Conservation (phyloP, 2,113 vertebrate genomes). For the Halcyon senegalensis region DNA sequence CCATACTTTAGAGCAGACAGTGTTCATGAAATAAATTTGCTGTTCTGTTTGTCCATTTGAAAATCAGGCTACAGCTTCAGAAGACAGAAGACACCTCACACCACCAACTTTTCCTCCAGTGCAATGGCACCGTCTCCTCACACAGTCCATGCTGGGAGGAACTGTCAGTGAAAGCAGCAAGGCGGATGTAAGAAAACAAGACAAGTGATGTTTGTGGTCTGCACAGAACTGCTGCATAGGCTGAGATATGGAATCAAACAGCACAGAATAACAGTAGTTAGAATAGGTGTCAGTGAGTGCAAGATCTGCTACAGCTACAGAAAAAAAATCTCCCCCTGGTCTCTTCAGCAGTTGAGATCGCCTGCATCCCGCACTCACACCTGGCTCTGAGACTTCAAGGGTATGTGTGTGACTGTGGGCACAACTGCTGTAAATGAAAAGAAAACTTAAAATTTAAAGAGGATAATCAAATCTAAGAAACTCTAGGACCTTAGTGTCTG, state of each 20-base stretch:
- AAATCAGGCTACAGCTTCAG: neutral
- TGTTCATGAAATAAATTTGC: neutral
- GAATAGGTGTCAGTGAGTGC: neutral
- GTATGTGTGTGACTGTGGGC: neutral
- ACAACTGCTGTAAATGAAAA: neutral
- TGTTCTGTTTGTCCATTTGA: neutral
- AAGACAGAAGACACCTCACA: neutral
- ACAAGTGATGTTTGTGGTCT: neutral
- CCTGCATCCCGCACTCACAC: neutral
- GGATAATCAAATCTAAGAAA: neutral
- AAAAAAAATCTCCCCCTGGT: neutral
- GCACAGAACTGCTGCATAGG: neutral
- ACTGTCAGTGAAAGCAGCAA: neutral
- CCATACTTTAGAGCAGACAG: neutral
- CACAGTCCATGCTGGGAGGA: neutral
- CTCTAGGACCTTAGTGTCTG: neutral
- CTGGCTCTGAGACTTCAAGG: neutral
- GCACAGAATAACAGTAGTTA: neutral
- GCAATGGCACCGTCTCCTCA: rapidly evolving
- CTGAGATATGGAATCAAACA: neutral
- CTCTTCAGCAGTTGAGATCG: neutral
- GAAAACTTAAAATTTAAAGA: neutral
- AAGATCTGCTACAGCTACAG: neutral
- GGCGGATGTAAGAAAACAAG: neutral
- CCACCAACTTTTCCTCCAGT: neutral